These are phyloP conservation scores for Chloroclystis v-ata DNA, from an alignment of 2,888 invertebrate species.

Conservation along the genomic window DNA sequence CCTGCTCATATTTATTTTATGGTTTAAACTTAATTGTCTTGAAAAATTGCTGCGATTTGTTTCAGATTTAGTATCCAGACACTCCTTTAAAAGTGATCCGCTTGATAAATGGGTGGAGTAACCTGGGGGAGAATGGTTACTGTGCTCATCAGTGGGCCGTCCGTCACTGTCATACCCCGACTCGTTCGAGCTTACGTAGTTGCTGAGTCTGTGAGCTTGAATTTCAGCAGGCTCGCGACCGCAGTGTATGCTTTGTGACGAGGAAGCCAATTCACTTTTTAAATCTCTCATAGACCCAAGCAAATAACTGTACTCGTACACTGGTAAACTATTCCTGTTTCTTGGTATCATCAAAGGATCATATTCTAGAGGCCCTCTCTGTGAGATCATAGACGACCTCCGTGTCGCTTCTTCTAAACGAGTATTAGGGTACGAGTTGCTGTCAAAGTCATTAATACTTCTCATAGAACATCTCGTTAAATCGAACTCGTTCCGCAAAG, in stretches of 20 bases:
- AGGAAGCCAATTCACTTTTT: slow-evolving; percentile 63
- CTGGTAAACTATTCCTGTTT: slow-evolving; percentile 72
- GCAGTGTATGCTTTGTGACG: slow-evolving; percentile 75
- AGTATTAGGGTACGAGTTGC: slow-evolving; percentile 46
- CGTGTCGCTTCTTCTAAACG: slow-evolving; percentile 57
- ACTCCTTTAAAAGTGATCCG: slow-evolving; percentile 43
- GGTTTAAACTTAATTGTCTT: slow-evolving; percentile 67
- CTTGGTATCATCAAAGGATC: slow-evolving; percentile 72
- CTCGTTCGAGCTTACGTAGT: slow-evolving; percentile 89
- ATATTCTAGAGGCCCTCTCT: slow-evolving; percentile 63
- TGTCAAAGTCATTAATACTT: slow-evolving; percentile 65
- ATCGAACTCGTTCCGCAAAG: slow-evolving; percentile 58
- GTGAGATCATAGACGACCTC: slow-evolving; percentile 70
- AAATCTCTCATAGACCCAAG: slow-evolving; percentile 64
- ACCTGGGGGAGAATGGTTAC: slow-evolving; percentile 75
- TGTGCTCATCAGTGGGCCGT: slow-evolving; percentile 76
- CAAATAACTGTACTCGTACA: slow-evolving; percentile 65
- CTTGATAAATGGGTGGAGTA: slow-evolving; percentile 68
- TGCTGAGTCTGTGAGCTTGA: slow-evolving; percentile 81
- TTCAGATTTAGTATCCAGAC: slow-evolving; percentile 46
- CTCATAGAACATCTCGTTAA: slow-evolving; percentile 63
- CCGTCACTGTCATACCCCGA: slow-evolving; percentile 91
- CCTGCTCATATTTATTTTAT: slow-evolving; percentile 65
- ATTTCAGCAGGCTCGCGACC: slow-evolving; percentile 75
- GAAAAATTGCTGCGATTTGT: slow-evolving; percentile 57